Conservation (phyloP, 2,888 invertebrate genomes). For the Copidosoma aretas region DNA sequence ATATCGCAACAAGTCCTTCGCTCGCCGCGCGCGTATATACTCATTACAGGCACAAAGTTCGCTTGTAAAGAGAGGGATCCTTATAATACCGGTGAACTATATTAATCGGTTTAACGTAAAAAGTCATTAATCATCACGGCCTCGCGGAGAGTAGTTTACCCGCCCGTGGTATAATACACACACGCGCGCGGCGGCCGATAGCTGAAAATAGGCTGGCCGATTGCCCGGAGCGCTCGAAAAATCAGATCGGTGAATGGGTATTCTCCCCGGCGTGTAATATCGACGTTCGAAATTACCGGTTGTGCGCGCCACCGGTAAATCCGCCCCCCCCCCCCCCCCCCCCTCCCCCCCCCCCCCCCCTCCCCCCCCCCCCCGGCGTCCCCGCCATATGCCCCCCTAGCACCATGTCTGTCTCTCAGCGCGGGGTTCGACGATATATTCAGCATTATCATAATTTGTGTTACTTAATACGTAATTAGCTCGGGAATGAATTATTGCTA, state of each 20-base stretch:
- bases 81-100: neutral
- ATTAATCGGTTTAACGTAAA: slow-evolving; percentile 13
- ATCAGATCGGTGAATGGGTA: neutral
- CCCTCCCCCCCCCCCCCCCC: too few species aligned
- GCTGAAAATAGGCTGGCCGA: neutral
- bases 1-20: slow-evolving; percentile 17
- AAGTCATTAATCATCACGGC: slow-evolving; percentile 18
- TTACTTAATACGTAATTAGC: neutral
- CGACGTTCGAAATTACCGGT: neutral
- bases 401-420: too few species aligned
- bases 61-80: neutral
- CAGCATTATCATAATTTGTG: slow-evolving; percentile 2
- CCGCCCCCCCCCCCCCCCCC: too few species aligned
- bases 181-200: neutral
- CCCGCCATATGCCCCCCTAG: too few species aligned
- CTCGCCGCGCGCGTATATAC: neutral
- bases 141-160: too few species aligned
- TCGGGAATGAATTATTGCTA: neutral
- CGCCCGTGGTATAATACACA: too few species aligned
- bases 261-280: neutral
- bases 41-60: neutral
- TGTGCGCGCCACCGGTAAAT: neutral
- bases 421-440: neutral
- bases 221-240: neutral
- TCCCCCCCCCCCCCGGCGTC: too few species aligned